Evolutionary conservation across 2,888 invertebrate species (phyloP).

Genomic region (Julus scandinavius): DNA sequence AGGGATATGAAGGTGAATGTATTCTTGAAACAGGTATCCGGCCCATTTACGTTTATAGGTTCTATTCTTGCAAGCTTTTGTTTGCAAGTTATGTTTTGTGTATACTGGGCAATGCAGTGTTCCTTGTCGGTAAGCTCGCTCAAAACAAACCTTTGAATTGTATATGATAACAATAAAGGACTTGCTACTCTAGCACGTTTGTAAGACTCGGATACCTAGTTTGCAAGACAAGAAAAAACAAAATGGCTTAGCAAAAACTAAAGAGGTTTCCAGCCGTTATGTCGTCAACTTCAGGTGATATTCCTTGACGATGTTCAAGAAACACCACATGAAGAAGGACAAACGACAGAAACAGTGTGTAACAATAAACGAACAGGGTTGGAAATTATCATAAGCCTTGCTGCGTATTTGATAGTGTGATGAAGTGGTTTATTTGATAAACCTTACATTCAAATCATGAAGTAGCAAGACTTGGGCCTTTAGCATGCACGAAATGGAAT

Average conservation of each 20-base stretch:
- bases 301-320: too few species aligned
- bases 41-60: background rate
- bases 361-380: too few species aligned
- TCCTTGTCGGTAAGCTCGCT: slow-evolving; percentile 3
- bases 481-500: background rate
- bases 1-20: slow-evolving; percentile 20
- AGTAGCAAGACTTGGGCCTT: background rate
- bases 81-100: background rate
- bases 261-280: too few species aligned
- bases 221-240: background rate
- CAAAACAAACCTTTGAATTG: slow-evolving; percentile 43
- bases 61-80: slow-evolving; percentile 19
- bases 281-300: too few species aligned
- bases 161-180: background rate
- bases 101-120: slow-evolving; percentile 23
- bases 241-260: background rate
- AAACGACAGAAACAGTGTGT: too few species aligned
- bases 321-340: too few species aligned
- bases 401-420: background rate
- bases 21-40: slow-evolving; percentile 2
- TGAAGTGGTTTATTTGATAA: too few species aligned
- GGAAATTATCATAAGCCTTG: background rate
- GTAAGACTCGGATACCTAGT: background rate
- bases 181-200: slow-evolving; percentile 23
- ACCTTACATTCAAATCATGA: slow-evolving; percentile 21